Evolutionary conservation across 2,113 vertebrate species (phyloP).

Genomic region (Gasterosteus nipponicus): DNA sequence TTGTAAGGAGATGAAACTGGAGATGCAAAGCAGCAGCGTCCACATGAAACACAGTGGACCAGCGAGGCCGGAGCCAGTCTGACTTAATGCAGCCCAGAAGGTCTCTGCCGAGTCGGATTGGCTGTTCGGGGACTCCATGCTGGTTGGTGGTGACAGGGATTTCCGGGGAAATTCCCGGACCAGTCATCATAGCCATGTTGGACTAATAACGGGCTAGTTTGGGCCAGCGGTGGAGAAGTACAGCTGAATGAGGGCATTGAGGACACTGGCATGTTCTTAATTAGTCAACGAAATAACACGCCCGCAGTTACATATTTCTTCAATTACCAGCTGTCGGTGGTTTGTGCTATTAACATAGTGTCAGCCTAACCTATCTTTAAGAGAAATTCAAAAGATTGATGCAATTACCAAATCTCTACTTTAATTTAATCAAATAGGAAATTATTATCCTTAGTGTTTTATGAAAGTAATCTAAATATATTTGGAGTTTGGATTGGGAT

Average conservation of each 20-base stretch:
- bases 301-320: neutral
- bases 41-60: constrained; percentile 56
- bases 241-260: neutral
- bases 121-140: constrained; percentile 48
- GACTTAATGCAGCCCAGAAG: constrained; percentile 72
- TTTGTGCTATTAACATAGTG: too few species aligned
- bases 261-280: neutral
- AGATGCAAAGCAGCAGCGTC: constrained; percentile 52
- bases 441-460: neutral
- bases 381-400: too few species aligned
- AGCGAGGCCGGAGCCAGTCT: constrained; percentile 42
- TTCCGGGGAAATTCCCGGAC: constrained; percentile 50
- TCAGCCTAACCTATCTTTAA: too few species aligned
- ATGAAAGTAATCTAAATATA: neutral
- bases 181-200: constrained; percentile 34
- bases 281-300: neutral
- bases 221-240: neutral
- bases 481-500: neutral
- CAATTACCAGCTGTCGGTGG: neutral
- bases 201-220: constrained; percentile 34
- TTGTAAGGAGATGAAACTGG: constrained; percentile 52
- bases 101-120: constrained; percentile 27
- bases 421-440: neutral
- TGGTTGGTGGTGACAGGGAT: constrained; percentile 49
- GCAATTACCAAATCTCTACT: too few species aligned